Evolutionary conservation across 2,113 vertebrate species (phyloP), one percentile per base, ranked within the genome.

Genomic region (Dipodomys ordii): DNA sequence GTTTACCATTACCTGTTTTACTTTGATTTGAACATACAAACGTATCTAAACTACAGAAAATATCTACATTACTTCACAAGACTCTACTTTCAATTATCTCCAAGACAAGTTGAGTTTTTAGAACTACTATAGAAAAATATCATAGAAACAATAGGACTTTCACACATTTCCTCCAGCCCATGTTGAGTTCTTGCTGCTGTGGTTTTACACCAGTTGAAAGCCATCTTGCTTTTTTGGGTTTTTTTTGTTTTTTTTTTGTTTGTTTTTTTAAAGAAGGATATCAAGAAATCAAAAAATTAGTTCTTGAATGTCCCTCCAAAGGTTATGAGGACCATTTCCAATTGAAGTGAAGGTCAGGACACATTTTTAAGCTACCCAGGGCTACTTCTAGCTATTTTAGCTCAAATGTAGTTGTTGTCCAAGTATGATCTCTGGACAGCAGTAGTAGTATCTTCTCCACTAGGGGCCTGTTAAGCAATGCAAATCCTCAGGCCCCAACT

Each of bases 1-100:
- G 32, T 65, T 87, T 72, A 60, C 44, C 25, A 88, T 81, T 81
- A 80, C 19, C 39, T 32, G 12, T 72, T 16, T 39, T 78, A 39
- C 0, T 71, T 91, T 74, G 68, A 95, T 82, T 92, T 90, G 9
- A 28, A 82, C 49, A 49, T 73, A 77, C 72, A 72, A 79, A 62
- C 12, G 60, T 92, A 30, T 83, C 20, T 32, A 88, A 39, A 82
- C 44, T n/a, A 89, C 0, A 30, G 53, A 92, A 91, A 89, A 84
- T 46, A 20, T n/a, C 7, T n/a, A 64, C 5, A 71, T 76, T 92
- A 32, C 30, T 60, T 87, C n/a, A 30, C 4, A 60, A 80, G 76
- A 78, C 7, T 28, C 7, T 67, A 72, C 7, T 30, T 81, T 94
- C 87, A 53, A 35, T 86, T 68, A 91, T 91, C 57, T 83, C 44